These are phyloP conservation scores for Pollenia labialis DNA, from an alignment of 2,888 invertebrate genomes.

Conservation along the genomic window DNA sequence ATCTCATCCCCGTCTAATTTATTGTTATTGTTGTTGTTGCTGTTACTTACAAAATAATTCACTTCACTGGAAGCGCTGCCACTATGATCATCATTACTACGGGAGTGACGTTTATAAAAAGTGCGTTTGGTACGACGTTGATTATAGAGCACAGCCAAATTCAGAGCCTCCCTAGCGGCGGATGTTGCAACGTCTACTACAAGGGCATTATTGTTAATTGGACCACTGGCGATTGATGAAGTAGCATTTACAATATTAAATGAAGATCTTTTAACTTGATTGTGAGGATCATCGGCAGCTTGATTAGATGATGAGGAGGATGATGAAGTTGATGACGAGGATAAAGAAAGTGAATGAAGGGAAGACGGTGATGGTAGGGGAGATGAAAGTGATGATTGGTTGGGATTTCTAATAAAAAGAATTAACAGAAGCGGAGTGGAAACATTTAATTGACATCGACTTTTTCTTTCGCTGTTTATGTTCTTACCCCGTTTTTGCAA, in stretches of 20 bases:
- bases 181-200: slow-evolving; percentile 66
- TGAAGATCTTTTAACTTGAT: slow-evolving; percentile 76
- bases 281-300: slow-evolving; percentile 48
- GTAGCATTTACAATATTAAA: slow-evolving; percentile 61
- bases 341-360: slow-evolving; percentile 55
- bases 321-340: slow-evolving; percentile 4
- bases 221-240: slow-evolving; percentile 53
- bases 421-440: neutral
- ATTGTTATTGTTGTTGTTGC: slow-evolving; percentile 62
- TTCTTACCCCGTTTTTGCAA: slow-evolving; percentile 92
- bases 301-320: slow-evolving; percentile 24
- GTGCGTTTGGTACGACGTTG: slow-evolving; percentile 80
- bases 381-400: slow-evolving; percentile 76
- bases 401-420: slow-evolving; percentile 79
- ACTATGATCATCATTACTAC: slow-evolving; percentile 77
- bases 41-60: slow-evolving; percentile 70
- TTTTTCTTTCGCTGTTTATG: neutral
- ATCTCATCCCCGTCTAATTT: slow-evolving; percentile 80
- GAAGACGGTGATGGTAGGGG: slow-evolving; percentile 67
- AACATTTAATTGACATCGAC: no score
- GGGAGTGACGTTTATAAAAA: slow-evolving; percentile 77
- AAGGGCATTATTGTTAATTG: slow-evolving; percentile 58
- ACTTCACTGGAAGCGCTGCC: slow-evolving; percentile 73
- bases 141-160: slow-evolving; percentile 80
- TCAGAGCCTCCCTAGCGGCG: slow-evolving; percentile 76